phyloP scores from a whole-genome alignment of 2,797 vertebrate species.

The Fistularia tabacaria region DNA sequence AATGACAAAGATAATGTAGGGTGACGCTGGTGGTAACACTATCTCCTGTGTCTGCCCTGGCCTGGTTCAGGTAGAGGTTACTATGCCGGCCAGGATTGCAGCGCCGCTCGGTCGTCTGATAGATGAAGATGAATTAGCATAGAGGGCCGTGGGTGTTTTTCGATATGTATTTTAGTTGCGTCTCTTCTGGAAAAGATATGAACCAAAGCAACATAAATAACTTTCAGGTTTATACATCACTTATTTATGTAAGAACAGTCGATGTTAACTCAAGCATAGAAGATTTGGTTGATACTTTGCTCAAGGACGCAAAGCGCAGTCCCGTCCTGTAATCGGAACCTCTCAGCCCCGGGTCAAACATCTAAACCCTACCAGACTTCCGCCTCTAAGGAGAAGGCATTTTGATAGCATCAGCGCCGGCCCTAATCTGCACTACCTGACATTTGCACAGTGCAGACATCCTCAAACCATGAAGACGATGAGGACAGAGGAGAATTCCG shows the following conservation, averaged over 20 bases:
- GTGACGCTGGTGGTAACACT: slow-evolving; percentile 53
- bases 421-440: slow-evolving; percentile 30
- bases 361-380: slow-evolving; percentile 52
- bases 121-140: slow-evolving; percentile 54
- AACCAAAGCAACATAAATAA: slow-evolving; percentile 60
- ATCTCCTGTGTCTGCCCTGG: slow-evolving; percentile 46
- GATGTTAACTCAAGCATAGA: slow-evolving; percentile 63
- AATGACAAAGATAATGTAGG: slow-evolving; percentile 49
- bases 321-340: slow-evolving; percentile 61
- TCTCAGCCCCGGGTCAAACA: slow-evolving; percentile 58
- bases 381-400: slow-evolving; percentile 34
- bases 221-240: slow-evolving; percentile 75
- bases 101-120: slow-evolving; percentile 18
- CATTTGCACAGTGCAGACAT: slow-evolving; percentile 11
- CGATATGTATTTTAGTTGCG: slow-evolving; percentile 38
- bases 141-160: slow-evolving; percentile 1
- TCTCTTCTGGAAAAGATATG: slow-evolving; percentile 57
- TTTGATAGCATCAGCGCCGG: slow-evolving; percentile 41
- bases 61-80: slow-evolving; percentile 64
- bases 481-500: slow-evolving; percentile 21
- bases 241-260: slow-evolving; percentile 62
- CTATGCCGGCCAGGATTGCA: slow-evolving; percentile 18
- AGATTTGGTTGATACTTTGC: slow-evolving; percentile 52
- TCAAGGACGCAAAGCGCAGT: slow-evolving; percentile 63
- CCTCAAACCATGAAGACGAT: slow-evolving; percentile 33